These are phyloP conservation scores for Gonioctena quinquepunctata DNA, from an alignment of 1,140 invertebrate species.

Conservation along the genomic window DNA sequence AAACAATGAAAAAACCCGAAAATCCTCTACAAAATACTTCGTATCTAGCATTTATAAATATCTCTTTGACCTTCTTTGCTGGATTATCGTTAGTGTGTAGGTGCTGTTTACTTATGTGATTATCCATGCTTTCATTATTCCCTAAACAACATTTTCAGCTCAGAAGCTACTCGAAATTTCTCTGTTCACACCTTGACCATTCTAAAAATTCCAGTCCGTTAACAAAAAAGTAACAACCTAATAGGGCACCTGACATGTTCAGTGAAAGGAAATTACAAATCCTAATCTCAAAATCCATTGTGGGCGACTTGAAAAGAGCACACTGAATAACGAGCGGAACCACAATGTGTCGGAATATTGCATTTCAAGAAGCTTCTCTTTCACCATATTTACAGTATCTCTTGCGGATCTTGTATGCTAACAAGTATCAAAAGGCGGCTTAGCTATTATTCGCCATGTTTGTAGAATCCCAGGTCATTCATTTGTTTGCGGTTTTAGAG, in stretches of 20 bases:
- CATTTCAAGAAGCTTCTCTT: slow-evolving; percentile 12
- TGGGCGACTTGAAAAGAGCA: slow-evolving; percentile 16
- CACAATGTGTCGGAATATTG: slow-evolving; percentile 11
- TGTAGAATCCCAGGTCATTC: neutral
- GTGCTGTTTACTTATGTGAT: too few relatives aligned
- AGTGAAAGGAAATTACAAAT: neutral
- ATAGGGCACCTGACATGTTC: slow-evolving; percentile 3
- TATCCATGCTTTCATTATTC: too few relatives aligned
- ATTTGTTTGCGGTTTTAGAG: slow-evolving; percentile 11
- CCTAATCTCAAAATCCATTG: slow-evolving; percentile 4
- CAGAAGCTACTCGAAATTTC: neutral
- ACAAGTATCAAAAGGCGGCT: slow-evolving; percentile 17
- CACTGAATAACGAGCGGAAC: neutral
- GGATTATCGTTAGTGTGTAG: too few relatives aligned
- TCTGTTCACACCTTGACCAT: slow-evolving; percentile 7
- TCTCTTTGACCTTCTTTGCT: too few relatives aligned
- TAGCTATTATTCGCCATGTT: neutral
- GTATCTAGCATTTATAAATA: too few relatives aligned
- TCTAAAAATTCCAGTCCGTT: neutral
- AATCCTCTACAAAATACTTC: too few relatives aligned
- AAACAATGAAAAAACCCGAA: too few relatives aligned
- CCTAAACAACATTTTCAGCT: neutral
- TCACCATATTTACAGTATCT: slow-evolving; percentile 18
- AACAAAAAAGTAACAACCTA: slow-evolving; percentile 16
- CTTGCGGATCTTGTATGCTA: slow-evolving; percentile 8